Evolutionary conservation across 2,113 vertebrate species (phyloP).

Genomic region (Hydropotes inermis): DNA sequence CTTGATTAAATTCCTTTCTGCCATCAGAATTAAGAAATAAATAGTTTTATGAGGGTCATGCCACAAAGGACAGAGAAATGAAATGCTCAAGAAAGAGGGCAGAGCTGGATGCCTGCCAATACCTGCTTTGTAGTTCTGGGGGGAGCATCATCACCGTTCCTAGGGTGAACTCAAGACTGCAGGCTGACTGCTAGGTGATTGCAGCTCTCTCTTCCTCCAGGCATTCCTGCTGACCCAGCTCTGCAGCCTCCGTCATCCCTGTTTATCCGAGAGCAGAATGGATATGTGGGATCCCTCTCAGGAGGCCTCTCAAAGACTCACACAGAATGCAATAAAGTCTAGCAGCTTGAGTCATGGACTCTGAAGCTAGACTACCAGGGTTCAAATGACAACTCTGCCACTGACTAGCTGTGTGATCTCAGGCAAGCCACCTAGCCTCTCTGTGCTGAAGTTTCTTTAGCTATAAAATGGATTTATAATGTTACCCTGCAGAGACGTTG

Average conservation of each 20-base stretch:
- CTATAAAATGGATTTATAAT: not conserved
- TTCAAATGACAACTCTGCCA: not conserved
- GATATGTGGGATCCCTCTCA: not conserved
- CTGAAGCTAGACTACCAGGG: not conserved
- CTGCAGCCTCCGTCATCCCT: not conserved
- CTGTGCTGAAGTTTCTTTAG: conserved; percentile 6
- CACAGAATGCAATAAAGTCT: not conserved
- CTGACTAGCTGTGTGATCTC: not conserved
- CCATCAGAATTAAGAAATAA: conserved; percentile 72
- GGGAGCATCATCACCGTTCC: not conserved
- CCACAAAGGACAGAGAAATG: conserved; percentile 56
- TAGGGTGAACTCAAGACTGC: not conserved
- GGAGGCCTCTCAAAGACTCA: not conserved
- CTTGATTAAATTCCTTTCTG: conserved; percentile 76
- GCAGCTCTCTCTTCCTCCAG: not conserved
- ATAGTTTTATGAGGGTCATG: conserved; percentile 63
- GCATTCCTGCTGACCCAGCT: not conserved
- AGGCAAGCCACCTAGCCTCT: not conserved
- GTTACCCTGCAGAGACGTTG: not conserved
- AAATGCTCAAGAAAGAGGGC: conserved; percentile 2
- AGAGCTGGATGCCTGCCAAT: not conserved
- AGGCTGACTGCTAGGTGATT: not conserved
- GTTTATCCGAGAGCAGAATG: not conserved
- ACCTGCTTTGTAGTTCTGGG: not conserved
- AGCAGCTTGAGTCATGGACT: not conserved